Evolutionary conservation across 2,797 vertebrate species (phyloP).

Genomic region (Psittacula echo): DNA sequence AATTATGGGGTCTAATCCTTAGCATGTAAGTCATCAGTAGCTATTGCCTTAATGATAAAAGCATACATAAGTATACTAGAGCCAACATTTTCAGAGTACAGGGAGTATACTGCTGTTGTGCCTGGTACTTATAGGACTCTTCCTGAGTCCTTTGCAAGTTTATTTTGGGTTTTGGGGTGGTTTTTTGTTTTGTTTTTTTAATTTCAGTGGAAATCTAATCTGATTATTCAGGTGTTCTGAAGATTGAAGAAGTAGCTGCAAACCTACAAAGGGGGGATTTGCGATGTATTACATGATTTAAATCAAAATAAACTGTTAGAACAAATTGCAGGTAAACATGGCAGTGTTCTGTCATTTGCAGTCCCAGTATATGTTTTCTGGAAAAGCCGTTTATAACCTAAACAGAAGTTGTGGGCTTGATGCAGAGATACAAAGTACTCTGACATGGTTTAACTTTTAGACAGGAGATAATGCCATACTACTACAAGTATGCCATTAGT

Average conservation of each 20-base stretch:
- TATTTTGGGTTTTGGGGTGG: not conserved
- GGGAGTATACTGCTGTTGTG: not conserved
- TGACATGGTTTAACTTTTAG: not conserved
- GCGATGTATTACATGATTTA: not conserved
- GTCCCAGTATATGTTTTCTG: not conserved
- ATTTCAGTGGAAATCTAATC: not conserved
- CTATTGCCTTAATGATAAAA: not conserved
- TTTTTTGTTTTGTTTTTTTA: not conserved
- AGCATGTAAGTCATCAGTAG: not conserved
- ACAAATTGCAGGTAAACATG: not conserved
- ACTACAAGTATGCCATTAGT: not conserved
- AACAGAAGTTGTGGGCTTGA: not conserved
- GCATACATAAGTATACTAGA: not conserved
- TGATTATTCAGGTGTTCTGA: not conserved
- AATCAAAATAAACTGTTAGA: not conserved
- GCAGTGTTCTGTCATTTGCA: not conserved
- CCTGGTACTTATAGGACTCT: not conserved
- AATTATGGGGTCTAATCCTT: not conserved
- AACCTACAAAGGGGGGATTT: not conserved
- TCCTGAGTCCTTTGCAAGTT: not conserved
- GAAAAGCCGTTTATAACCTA: not conserved
- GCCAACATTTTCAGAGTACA: not conserved
- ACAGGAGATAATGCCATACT: not conserved
- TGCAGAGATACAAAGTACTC: not conserved
- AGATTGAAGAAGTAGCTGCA: not conserved